Conservation (phyloP, 2,797 vertebrate genomes). For the Rhinoraja longicauda region DNA sequence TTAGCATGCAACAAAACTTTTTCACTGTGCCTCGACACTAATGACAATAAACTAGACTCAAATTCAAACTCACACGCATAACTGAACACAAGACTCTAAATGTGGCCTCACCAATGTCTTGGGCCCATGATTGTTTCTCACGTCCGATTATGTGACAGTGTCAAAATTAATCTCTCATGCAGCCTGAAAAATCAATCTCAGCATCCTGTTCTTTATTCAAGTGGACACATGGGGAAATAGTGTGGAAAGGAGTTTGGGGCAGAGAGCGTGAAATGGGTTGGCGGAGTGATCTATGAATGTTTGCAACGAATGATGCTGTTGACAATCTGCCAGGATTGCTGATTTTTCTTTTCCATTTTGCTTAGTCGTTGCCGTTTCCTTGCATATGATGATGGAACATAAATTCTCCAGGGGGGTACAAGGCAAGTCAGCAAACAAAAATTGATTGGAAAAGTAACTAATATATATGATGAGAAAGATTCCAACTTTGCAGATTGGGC, state of each 20-base stretch:
- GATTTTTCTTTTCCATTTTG: constrained; percentile 14
- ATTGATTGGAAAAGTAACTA: neutral
- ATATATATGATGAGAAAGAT: neutral
- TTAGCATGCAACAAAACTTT: too few relatives aligned
- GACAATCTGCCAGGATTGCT: neutral
- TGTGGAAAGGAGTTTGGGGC: neutral
- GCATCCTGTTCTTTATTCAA: neutral
- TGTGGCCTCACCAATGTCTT: too few relatives aligned
- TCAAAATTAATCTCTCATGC: too few relatives aligned
- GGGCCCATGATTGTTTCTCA: neutral
- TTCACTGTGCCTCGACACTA: too few relatives aligned
- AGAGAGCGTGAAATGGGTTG: neutral
- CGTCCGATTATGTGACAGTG: neutral
- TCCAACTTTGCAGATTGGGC: neutral
- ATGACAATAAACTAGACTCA: too few relatives aligned
- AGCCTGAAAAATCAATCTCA: neutral
- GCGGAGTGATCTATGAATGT: neutral
- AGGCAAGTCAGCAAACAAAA: neutral
- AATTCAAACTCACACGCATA: too few relatives aligned
- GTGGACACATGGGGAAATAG: neutral
- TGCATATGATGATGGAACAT: neutral
- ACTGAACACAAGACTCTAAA: too few relatives aligned
- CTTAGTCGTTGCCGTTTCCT: neutral
- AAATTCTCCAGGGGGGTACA: neutral
- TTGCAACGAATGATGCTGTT: neutral